These are phyloP conservation scores for Musca domestica DNA, from an alignment of 1,140 invertebrate species.

Conservation along the genomic window DNA sequence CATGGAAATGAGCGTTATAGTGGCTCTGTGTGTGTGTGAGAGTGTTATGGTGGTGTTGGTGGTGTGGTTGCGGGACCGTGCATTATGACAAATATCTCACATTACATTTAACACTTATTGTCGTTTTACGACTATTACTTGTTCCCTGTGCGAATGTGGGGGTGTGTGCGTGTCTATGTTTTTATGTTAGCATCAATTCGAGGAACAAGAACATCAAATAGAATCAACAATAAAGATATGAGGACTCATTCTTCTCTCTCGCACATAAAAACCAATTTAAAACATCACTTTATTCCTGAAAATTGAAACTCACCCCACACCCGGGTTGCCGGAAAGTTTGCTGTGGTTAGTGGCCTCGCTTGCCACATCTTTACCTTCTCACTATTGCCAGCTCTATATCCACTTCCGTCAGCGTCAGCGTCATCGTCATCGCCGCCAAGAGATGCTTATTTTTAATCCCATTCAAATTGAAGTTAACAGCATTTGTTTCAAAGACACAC, in stretches of 20 bases:
- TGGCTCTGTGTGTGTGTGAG: too few relatives aligned
- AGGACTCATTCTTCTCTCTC: background rate
- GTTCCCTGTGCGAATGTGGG: background rate
- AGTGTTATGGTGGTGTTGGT: too few relatives aligned
- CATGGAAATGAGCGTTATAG: too few relatives aligned
- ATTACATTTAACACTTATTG: constrained; percentile 23
- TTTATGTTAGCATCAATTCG: background rate
- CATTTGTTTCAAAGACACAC: constrained; percentile 1
- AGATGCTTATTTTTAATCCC: constrained; percentile 8
- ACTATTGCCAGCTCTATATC: too few relatives aligned
- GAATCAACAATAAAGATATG: constrained; percentile 6
- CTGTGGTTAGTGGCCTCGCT: too few relatives aligned
- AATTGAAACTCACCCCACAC: constrained; percentile 1
- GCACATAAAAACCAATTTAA: constrained; percentile 15
- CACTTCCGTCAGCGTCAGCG: too few relatives aligned
- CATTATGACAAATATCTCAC: constrained; percentile 20
- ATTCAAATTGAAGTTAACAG: constrained; percentile 21
- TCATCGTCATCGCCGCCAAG: too few relatives aligned
- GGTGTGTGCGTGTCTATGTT: background rate
- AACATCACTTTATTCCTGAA: constrained; percentile 2
- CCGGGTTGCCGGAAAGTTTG: too few relatives aligned
- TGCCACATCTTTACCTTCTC: too few relatives aligned
- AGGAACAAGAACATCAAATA: background rate
- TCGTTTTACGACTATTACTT: background rate
- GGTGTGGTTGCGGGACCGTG: background rate